phyloP scores from a whole-genome alignment of 2,797 vertebrate genomes.

The Semaprochilodus insignis region DNA sequence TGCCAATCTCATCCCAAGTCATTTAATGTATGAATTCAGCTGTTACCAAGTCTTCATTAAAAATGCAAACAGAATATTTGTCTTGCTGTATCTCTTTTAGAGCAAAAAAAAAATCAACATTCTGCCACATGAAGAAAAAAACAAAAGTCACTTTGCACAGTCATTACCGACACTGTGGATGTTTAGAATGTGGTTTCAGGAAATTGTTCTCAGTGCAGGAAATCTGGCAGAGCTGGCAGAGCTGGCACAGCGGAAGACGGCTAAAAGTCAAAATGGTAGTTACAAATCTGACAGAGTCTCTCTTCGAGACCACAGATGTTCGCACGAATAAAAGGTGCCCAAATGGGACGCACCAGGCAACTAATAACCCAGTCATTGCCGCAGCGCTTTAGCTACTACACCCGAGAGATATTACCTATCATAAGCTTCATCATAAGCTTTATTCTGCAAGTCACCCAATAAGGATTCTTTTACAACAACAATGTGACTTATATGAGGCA shows the following conservation, averaged over 20 bases:
- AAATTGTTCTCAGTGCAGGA: conserved; percentile 45
- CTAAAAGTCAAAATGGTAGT: conserved; percentile 48
- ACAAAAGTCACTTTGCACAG: conserved; percentile 62
- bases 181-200: conserved; percentile 69
- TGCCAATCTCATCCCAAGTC: conserved; percentile 74
- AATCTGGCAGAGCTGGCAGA: conserved; percentile 54
- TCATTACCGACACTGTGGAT: conserved; percentile 66
- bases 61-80: conserved; percentile 78
- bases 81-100: conserved; percentile 64
- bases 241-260: conserved; percentile 29
- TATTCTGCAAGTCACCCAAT: conserved; percentile 12
- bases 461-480: conserved; percentile 22
- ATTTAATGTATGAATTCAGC: conserved; percentile 66
- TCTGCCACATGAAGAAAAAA: conserved; percentile 65
- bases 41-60: conserved; percentile 68
- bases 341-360: conserved; percentile 17
- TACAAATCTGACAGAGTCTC: conserved; percentile 42
- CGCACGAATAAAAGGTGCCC: conserved; percentile 14
- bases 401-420: neutral
- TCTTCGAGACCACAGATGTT: conserved; percentile 22
- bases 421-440: conserved; percentile 9
- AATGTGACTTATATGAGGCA: conserved; percentile 7
- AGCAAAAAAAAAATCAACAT: conserved; percentile 43
- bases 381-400: neutral
- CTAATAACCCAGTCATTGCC: neutral